Base-by-base conservation (phyloP, 2,797 vertebrate species). In the Spinus pinus region DNA sequence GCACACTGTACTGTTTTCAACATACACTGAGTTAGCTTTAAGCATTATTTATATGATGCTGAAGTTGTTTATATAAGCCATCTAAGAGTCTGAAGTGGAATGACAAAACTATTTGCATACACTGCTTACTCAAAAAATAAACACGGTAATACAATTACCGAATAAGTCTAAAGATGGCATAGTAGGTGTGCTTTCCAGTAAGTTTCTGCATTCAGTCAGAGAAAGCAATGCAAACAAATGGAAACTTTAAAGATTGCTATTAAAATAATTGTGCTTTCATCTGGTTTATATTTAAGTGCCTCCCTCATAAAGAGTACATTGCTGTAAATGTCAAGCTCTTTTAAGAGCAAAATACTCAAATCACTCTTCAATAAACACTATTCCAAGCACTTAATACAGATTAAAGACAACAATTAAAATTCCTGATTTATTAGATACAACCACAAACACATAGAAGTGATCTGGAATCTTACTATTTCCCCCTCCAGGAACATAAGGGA, bases 351-450 rank as follows among this genome's bases (percentile, higher is more conserved):
- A 95, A 94, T 46, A 93, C 77, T 88, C 73, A 86, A 96, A 94
- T 94, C 58, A 42, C 51, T 96, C 72, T 84, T 94, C 90, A 94
- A 94, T 94, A 97, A 97, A 95, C 94, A 92, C 95, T 88, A 83
- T 44, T 81, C 51, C 85, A 64, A 94, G 70, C 82, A 91, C 79
- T 95, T 94, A 81, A 30, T 69, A 82, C 30, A 92, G 72, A 92
- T 96, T 87, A 97, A 96, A 95, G 89, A 94, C 73, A 94, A 94
- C 82, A 91, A 96, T 95, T 96, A 95, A 75, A 94, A 95, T 96
- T 81, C 93, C 94, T 88, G 18, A 70, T 96, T 96, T 96, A 96
- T 86, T 90, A 93, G 81, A 64, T 79, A 78, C 23, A 93, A 94
- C 91, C 92, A 87, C 92, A 93, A 94, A 88, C 87, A 91, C 79